A percentile compares a stretch with the other conserved stretches of the same genome.
These are phyloP conservation scores for Amphipoea oculea DNA, from an alignment of 2,888 invertebrate species.

Conservation along the genomic window DNA sequence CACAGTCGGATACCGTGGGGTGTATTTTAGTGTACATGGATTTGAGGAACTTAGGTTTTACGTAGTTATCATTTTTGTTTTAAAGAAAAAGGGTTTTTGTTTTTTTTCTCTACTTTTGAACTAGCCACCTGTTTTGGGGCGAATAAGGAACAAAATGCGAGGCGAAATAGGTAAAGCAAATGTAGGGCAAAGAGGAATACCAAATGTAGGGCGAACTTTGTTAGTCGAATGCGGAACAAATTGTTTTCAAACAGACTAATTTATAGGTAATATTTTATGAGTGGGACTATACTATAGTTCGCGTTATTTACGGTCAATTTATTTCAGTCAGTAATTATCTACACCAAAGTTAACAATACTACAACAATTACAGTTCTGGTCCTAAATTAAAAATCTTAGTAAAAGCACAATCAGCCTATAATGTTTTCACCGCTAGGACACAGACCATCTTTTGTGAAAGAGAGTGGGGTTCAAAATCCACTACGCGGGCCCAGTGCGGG, in stretches of 20 bases:
- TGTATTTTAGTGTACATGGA: not conserved
- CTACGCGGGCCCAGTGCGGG: too few species aligned
- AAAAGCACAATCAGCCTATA: too few species aligned
- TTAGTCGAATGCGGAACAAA: not conserved
- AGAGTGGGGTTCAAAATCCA: too few species aligned
- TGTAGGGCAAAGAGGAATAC: not conserved
- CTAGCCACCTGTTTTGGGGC: not conserved
- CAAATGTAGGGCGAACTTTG: too few species aligned
- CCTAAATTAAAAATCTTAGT: not conserved
- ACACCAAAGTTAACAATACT: not conserved
- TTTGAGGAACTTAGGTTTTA: not conserved
- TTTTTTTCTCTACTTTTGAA: fast-evolving
- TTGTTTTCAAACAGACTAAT: not conserved
- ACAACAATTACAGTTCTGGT: not conserved
- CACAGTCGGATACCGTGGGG: not conserved
- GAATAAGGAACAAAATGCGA: too few species aligned
- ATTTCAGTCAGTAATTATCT: not conserved
- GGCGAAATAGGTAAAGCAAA: not conserved
- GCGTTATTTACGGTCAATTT: not conserved
- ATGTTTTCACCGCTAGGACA: not conserved
- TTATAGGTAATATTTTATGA: not conserved
- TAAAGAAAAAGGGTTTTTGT: not conserved
- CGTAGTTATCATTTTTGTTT: not conserved
- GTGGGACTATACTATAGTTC: not conserved
- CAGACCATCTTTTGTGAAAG: not conserved